Evolutionary conservation across 2,888 invertebrate species (phyloP).

Genomic region (Spilarctia lutea): DNA sequence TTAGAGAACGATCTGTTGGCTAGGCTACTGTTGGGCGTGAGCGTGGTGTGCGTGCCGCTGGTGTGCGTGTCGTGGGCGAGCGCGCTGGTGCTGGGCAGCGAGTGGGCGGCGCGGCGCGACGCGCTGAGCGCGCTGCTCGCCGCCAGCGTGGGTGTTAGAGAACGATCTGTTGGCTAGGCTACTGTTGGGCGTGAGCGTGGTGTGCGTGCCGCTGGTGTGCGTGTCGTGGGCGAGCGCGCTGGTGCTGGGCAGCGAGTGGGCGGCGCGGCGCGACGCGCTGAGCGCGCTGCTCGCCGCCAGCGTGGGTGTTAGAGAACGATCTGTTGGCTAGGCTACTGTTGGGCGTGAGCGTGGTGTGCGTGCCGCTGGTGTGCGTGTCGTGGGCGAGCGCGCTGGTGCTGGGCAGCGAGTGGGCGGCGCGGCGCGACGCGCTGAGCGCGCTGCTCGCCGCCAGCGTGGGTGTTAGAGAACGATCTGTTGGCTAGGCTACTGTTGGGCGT

Average conservation of each 20-base stretch:
- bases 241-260: conserved; percentile 88
- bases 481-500: conserved; percentile 93
- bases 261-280: conserved; percentile 88
- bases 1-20: too few relatives aligned
- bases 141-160: conserved; percentile 85
- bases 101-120: conserved; percentile 89
- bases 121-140: conserved; percentile 92
- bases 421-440: conserved; percentile 89
- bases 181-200: conserved; percentile 94
- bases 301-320: conserved; percentile 69
- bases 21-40: conserved; percentile 94
- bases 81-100: conserved; percentile 86
- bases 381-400: conserved; percentile 90
- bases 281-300: conserved; percentile 92
- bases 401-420: conserved; percentile 90
- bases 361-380: conserved; percentile 93
- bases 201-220: conserved; percentile 94
- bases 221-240: conserved; percentile 92
- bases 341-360: conserved; percentile 94
- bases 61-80: conserved; percentile 94
- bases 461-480: too few relatives aligned
- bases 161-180: conserved; percentile 82
- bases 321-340: conserved; percentile 88
- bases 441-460: conserved; percentile 91
- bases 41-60: conserved; percentile 94